Base-by-base conservation (phyloP, 1,140 invertebrate genomes). In the Trichoplusia ni region DNA sequence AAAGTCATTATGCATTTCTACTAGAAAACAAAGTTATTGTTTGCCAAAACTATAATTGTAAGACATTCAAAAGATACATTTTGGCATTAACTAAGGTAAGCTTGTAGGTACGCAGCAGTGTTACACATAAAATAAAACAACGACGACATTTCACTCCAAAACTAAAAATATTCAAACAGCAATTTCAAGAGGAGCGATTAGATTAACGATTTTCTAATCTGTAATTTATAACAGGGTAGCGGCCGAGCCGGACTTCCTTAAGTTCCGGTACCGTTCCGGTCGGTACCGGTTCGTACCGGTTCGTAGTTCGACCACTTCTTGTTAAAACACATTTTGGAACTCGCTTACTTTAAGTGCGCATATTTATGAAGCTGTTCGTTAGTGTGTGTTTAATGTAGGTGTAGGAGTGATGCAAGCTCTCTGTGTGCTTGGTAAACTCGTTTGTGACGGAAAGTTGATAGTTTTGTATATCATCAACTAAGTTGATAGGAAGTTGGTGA, bases 181-280 rank as follows among this genome's bases (percentile, higher is more conserved):
- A 73, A 74, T 73, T 77, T 68, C 61, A 70, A 46, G 65, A 31
- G 27, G 13, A 59, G 69, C 75, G 75, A 79, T 81, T 81, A 77
- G 77, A 81, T 79, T 79, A 81, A 84, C 75, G 79, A 81, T 74
- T 73, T 80, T 79, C 68, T 84, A 82, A 82, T 82, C 75, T 78
- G 69, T 75, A 82, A 83, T 82, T 80, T 82, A 83, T 83, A 79
- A 77, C 61, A 23, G 61, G 58, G 64, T 42, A 7, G n/a, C 33
- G 23, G 35, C 16, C 27, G 70, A 67, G 51, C 38, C 69, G 54
- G 54, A 58, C 18, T 58, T 58, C 54, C 54, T 44, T 29, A 31
- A 14, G 69, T 77, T 77, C 73, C 73, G 74, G 56, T 37, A 18
- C 27, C 40, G 67, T 75, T n/a, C n/a, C n/a, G n/a, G n/a, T n/a